Base-by-base conservation (phyloP, 1,140 invertebrate species). In the Chrysoperla carnea region DNA sequence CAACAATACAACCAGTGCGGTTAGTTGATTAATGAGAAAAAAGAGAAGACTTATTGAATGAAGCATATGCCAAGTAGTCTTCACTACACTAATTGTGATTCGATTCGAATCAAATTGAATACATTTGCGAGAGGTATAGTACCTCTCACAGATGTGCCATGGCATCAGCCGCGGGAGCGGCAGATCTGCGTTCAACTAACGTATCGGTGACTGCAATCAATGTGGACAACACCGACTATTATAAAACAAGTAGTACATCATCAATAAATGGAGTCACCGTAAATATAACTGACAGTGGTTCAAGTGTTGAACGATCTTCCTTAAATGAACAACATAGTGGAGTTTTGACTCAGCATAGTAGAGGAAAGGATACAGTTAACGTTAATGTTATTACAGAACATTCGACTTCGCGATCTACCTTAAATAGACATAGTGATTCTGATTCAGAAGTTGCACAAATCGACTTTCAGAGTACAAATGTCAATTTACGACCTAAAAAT, bases 181-280 rank as follows among this genome's bases (percentile, higher is more conserved):
- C 56, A 28, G 57, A 60, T 36, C 57, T 61, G 59, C 51, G 59
- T 43, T 57, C 58, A 8, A 55, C 56, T 6, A 60, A 61, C 51
- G 56, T 61, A 36, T 60, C 58, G n/a, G 58, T 61, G 36, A 61
- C 59, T 12, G 53, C 59, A 14, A 61, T 61, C 47, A 61, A 61
- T 44, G 49, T 61, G 46, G 57, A 58, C 31, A 11, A 9, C n/a
- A 33, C 31, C 8, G n/a, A 9, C 4, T 33, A 33, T 33, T 33
- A 33, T 33, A 9, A 33, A 4, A 33, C 8, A 11, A 9, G 6
- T 6, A 4, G 31, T 12, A 33, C 8, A 4, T 9, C 8, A 33
- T 11, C 8, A 11, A 23, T 23, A 23, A 23, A 23, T 23, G 17
- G 17, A 23, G 31, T 33, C 31, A 33, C 31, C 8, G 31, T 33